phyloP scores from a whole-genome alignment of 1,140 invertebrate species.

The Mesaphorura yosii region DNA sequence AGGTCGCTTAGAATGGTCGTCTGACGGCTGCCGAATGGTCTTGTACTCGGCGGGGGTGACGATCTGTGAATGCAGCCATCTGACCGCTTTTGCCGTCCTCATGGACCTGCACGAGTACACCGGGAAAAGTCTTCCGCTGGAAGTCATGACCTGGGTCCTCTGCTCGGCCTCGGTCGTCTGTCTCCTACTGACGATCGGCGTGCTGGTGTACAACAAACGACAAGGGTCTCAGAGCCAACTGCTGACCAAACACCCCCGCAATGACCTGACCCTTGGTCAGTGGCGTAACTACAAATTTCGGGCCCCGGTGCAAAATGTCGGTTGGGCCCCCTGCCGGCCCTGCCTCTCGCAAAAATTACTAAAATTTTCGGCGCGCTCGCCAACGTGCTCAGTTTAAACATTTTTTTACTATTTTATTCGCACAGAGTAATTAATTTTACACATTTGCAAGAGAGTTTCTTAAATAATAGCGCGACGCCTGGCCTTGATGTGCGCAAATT shows the following conservation, averaged over 20 bases:
- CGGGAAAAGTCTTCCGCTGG: slow-evolving; percentile 35
- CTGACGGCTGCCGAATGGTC: slow-evolving; percentile 40
- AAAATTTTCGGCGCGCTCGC: too few species aligned
- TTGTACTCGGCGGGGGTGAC: slow-evolving; percentile 41
- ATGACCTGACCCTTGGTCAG: slow-evolving; percentile 44
- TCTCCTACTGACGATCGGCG: slow-evolving; percentile 43
- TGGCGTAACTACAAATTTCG: too few species aligned
- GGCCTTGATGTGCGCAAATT: too few species aligned
- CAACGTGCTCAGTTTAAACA: too few species aligned
- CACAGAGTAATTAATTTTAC: too few species aligned
- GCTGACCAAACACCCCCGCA: slow-evolving; percentile 35
- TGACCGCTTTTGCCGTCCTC: slow-evolving; percentile 50
- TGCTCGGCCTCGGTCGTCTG: slow-evolving; percentile 47
- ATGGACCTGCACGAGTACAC: slow-evolving; percentile 39
- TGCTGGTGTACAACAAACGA: slow-evolving; percentile 34
- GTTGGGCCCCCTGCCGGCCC: too few species aligned
- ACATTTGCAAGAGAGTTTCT: too few species aligned
- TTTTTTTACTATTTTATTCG: too few species aligned
- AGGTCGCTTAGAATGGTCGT: slow-evolving; percentile 13
- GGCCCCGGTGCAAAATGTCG: too few species aligned
- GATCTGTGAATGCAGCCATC: slow-evolving; percentile 46
- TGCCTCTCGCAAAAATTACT: too few species aligned
- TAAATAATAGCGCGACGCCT: too few species aligned
- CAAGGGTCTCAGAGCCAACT: slow-evolving; percentile 33
- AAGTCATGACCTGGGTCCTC: slow-evolving; percentile 45